Conservation (phyloP, 2,888 invertebrate genomes). For the Sarcophaga caerulescens region DNA sequence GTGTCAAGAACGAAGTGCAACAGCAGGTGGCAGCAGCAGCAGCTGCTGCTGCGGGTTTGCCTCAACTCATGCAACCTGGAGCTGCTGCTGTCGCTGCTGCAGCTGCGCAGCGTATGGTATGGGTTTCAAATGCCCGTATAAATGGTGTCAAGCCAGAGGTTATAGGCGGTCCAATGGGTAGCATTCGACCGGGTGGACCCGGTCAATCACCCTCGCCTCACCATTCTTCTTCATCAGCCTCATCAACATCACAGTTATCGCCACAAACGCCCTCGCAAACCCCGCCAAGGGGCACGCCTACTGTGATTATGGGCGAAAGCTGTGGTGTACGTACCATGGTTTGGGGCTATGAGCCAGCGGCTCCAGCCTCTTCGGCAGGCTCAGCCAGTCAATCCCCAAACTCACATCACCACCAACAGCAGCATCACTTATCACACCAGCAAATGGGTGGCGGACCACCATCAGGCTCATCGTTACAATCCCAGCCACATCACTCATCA, state of each 20-base stretch:
- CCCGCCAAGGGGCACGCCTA: conserved; percentile 86
- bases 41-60: conserved; percentile 73
- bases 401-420: conserved; percentile 66
- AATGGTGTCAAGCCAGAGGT: conserved; percentile 92
- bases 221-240: conserved; percentile 77
- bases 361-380: conserved; percentile 73
- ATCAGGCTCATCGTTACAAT: conserved; percentile 71
- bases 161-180: conserved; percentile 84
- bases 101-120: conserved; percentile 81
- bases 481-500: conserved; percentile 71
- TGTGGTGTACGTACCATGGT: conserved; percentile 91
- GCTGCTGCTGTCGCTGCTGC: conserved; percentile 77
- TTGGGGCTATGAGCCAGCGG: conserved; percentile 84
- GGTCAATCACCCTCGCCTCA: conserved; percentile 79
- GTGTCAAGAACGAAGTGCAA: conserved; percentile 81
- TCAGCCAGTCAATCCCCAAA: conserved; percentile 68
- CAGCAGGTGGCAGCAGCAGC: conserved; percentile 77
- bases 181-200: conserved; percentile 75
- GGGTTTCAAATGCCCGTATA: conserved; percentile 85
- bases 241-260: conserved; percentile 79
- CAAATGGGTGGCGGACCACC: conserved; percentile 67
- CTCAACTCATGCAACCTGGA: conserved; percentile 78
- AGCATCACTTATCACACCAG: conserved; percentile 70
- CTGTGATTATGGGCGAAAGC: conserved; percentile 96
- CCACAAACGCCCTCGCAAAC: conserved; percentile 81